Evolutionary conservation across 1,140 invertebrate species (phyloP).

Genomic region (Zaprionus tsacasi): DNA sequence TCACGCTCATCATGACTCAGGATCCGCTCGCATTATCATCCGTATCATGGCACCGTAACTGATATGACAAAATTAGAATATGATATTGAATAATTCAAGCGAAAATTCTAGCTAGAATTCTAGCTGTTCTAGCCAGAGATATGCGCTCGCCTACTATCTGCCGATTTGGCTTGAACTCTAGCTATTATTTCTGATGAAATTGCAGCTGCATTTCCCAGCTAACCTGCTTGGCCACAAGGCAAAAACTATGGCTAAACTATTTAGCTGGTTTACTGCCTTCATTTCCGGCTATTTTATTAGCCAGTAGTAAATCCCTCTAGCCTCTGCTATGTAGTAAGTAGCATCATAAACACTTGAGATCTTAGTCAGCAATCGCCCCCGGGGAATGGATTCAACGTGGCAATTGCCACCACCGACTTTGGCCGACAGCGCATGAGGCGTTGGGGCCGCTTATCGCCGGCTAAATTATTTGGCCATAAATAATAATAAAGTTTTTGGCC

Average conservation of each 20-base stretch:
- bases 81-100: neutral
- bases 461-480: constrained; percentile 76
- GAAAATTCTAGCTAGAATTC: neutral
- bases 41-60: constrained; percentile 1
- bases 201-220: neutral
- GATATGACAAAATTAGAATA: neutral
- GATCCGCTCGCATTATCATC: constrained; percentile 32
- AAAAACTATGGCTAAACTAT: neutral
- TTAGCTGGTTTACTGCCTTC: neutral
- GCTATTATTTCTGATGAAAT: neutral
- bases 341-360: neutral
- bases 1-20: constrained; percentile 16
- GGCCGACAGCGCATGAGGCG: neutral
- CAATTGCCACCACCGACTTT: constrained; percentile 12
- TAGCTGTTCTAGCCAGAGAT: neutral
- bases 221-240: too few relatives aligned
- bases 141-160: too few relatives aligned
- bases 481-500: constrained; percentile 72
- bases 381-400: constrained; percentile 34
- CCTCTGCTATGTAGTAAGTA: neutral
- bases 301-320: neutral
- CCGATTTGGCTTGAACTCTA: neutral
- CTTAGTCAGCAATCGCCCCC: neutral
- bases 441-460: constrained; percentile 18
- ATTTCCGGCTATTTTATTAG: neutral